Base-by-base conservation (phyloP, 2,888 invertebrate species). In the Cactoblastis cactorum region DNA sequence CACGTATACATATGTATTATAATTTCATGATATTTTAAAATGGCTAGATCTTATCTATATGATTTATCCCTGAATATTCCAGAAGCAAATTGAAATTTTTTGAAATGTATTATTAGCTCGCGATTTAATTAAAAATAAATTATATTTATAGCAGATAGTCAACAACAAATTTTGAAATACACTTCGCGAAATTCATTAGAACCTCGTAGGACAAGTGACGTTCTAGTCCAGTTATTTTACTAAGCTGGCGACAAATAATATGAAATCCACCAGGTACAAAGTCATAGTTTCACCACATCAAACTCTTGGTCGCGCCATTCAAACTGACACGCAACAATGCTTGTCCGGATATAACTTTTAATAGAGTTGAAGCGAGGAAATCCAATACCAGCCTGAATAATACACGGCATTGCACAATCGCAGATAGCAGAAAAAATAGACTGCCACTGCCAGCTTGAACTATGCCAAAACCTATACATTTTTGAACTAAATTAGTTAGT, bases 341-440 rank as follows among this genome's bases (percentile, higher is more conserved):
- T 49, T 39, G 45, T 59, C 61, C 59, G 57, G 56, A 50, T 61
- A 58, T 64, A 75, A 77, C 75, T 77, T 76, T 75, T 74, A 77
- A 73, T 74, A 65, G 74, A 76, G 73, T 76, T 74, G 65, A 70
- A 68, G 59, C 62, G 60, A 58, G 63, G 61, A 66, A 71, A 69
- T 68, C 69, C 46, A 46, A 46, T 46, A 46, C 35, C 35, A 22
- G 12, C 12, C 22, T 34, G 22, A 46, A 46, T 46, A 46, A 35
- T 46, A 46, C 19, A 45, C 45, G n/a, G n/a, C n/a, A n/a, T n/a
- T 18, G 45, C 24, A 17, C 17, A 43, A 5, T 17, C 9, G 45
- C n/a, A 34, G 34, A 34, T 12, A 34, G n/a, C 12, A 12, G 11
- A 34, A 32, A 32, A 9, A 11, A 32, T 32, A 11, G 32, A 32